These are phyloP conservation scores for Andrena chrysosceles DNA, from an alignment of 2,888 invertebrate genomes.

Conservation along the genomic window DNA sequence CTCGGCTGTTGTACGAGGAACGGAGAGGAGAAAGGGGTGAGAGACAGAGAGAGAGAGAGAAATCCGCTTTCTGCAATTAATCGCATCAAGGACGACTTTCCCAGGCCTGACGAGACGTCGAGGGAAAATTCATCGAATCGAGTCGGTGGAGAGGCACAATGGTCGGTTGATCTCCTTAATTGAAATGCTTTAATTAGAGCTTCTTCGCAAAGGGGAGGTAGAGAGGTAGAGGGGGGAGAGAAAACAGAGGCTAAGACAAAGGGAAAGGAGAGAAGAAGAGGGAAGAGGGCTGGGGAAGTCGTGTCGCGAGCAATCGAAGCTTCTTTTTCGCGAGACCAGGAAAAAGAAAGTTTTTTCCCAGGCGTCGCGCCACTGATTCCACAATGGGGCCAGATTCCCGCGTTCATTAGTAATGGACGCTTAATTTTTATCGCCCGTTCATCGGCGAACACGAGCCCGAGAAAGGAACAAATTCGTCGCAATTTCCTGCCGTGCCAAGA, in stretches of 20 bases:
- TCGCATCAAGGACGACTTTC: slow-evolving; percentile 67
- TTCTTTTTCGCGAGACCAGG: slow-evolving; percentile 29
- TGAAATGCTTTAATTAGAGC: slow-evolving; percentile 69
- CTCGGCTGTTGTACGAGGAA: slow-evolving; percentile 9
- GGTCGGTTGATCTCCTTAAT: slow-evolving; percentile 65
- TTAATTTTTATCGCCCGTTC: slow-evolving; percentile 58
- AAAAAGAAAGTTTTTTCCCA: slow-evolving; percentile 55
- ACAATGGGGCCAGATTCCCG: slow-evolving; percentile 56
- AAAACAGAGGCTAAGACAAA: not conserved
- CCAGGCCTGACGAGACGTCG: slow-evolving; percentile 55
- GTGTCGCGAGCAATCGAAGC: slow-evolving; percentile 18
- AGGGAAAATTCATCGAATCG: slow-evolving; percentile 65
- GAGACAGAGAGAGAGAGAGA: slow-evolving; percentile 28
- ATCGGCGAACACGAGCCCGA: slow-evolving; percentile 8
- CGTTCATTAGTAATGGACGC: slow-evolving; percentile 53
- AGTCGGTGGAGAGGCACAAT: slow-evolving; percentile 55
- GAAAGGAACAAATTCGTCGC: slow-evolving; percentile 28
- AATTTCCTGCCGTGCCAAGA: slow-evolving; percentile 32
- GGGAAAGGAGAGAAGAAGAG: not conserved
- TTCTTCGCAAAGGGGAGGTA: not conserved
- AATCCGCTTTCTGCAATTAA: slow-evolving; percentile 66
- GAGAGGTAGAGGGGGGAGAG: too few species aligned
- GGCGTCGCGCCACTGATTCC: slow-evolving; percentile 54
- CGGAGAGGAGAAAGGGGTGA: not conserved
- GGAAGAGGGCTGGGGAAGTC: slow-evolving; percentile 10